Evolutionary conservation across 2,113 vertebrate genomes (phyloP), one percentile per base, ranked within the genome.

Genomic region (Todiramphus saurophagus): DNA sequence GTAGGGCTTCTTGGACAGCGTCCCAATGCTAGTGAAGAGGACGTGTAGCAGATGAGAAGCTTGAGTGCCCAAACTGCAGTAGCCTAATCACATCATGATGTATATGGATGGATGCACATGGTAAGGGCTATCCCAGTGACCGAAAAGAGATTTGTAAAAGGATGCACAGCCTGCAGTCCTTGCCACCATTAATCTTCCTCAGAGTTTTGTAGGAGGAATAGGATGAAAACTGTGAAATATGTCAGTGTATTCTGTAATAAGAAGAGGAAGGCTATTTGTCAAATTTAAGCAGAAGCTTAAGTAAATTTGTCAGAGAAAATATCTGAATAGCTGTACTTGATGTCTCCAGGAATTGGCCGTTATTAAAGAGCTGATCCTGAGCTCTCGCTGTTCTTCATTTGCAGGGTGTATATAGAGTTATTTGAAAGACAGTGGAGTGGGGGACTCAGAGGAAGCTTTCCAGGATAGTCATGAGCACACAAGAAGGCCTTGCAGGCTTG

Each of bases 151-250:
- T 88, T 80, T 92, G 46, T 68, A 69, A 69, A 76, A 85, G 44
- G 50, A 67, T 74, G 70, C 51, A 89, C 58, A 87, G 67, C 70
- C 87, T 86, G 55, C 67, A 86, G 84, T 76, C 58, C 82, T 91
- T 95, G 90, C 63, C 92, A 93, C 44, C 50, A 31, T 83, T 56
- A 91, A 90, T 86, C 19, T 94, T 94, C 55, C 63, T 95, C 82
- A 73, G 80, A 74, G 46, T 25, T 76, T 69, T 66, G 7, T 24
- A 23, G 63, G 53, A 85, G 37, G 13, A 83, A 85, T 37, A 28
- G 37, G 21, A 77, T 62, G 24, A 69, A 86, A 80, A 88, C 8
- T 77, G 37, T 24, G 4, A 74, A 94, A 48, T 78, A 53, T 83
- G 33, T 59, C 72, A 67, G 18, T 4, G 5, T 70, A 7, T 93